phyloP scores from a whole-genome alignment of 1,140 invertebrate genomes.

The Dinoponera quadriceps region DNA sequence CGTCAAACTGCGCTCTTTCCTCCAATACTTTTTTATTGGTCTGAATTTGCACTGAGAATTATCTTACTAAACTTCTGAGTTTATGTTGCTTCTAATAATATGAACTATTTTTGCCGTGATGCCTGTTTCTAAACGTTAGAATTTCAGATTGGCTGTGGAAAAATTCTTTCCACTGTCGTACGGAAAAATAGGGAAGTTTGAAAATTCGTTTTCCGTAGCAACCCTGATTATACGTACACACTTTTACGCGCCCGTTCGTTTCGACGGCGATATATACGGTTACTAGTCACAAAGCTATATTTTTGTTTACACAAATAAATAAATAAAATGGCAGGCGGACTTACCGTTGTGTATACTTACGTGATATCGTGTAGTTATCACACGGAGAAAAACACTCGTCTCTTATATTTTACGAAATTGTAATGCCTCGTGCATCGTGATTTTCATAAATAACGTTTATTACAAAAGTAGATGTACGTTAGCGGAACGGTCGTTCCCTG shows the following conservation, averaged over 20 bases:
- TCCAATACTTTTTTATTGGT: too few relatives aligned
- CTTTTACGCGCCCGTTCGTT: slow-evolving; percentile 25
- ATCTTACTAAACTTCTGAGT: too few relatives aligned
- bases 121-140: too few relatives aligned
- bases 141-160: too few relatives aligned
- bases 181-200: too few relatives aligned
- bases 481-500: slow-evolving; percentile 78
- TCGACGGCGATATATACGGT: slow-evolving; percentile 31
- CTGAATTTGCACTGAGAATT: too few relatives aligned
- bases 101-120: too few relatives aligned
- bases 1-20: too few relatives aligned
- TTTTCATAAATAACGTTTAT: slow-evolving; percentile 82
- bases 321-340: slow-evolving; percentile 43
- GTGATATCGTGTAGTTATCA: slow-evolving; percentile 11
- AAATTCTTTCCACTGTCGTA: too few relatives aligned
- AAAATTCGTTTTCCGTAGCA: slow-evolving; percentile 1
- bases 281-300: slow-evolving; percentile 62
- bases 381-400: slow-evolving; percentile 19
- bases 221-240: background rate
- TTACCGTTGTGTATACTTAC: slow-evolving; percentile 39
- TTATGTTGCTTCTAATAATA: too few relatives aligned
- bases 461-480: slow-evolving; percentile 80
- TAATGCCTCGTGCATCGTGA: slow-evolving; percentile 43
- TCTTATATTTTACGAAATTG: slow-evolving; percentile 7
- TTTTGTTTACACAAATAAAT: slow-evolving; percentile 52